These are phyloP conservation scores for Drosophila tripunctata DNA, from an alignment of 2,888 invertebrate genomes.

Conservation along the genomic window DNA sequence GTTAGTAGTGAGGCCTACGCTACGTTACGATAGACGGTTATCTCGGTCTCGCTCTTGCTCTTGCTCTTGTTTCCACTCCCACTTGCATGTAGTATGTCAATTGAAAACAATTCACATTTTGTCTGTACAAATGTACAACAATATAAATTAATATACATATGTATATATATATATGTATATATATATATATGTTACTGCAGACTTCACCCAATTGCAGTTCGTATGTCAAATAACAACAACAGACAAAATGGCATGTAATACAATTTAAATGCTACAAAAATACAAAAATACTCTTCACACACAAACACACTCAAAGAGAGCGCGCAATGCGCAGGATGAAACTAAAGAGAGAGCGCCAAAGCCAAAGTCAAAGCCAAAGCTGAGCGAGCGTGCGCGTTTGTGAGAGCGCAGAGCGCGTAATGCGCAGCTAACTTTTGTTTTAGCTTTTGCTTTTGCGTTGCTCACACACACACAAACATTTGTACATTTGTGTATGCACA, in stretches of 20 bases:
- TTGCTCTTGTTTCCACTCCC: background rate
- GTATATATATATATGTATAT: constrained; percentile 10
- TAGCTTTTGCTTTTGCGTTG: constrained; percentile 36
- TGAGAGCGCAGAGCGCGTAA: constrained; percentile 12
- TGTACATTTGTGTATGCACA: too few relatives aligned
- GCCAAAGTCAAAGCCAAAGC: too few relatives aligned
- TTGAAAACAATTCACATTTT: constrained; percentile 59
- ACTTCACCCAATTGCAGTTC: constrained; percentile 50
- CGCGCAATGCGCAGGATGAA: too few relatives aligned
- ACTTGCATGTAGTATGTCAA: constrained; percentile 62
- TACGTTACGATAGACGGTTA: constrained; percentile 5
- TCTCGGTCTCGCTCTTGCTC: background rate
- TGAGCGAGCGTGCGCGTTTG: background rate
- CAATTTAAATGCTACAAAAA: constrained; percentile 56
- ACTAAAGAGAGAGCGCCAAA: constrained; percentile 2
- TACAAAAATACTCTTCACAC: constrained; percentile 14
- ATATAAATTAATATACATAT: background rate
- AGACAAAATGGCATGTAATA: constrained; percentile 63
- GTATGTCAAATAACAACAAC: constrained; percentile 51
- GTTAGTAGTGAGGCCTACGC: constrained; percentile 25
- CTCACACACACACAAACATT: background rate
- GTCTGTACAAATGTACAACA: constrained; percentile 8
- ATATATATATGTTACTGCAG: constrained; percentile 1
- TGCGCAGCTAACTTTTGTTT: constrained; percentile 63
- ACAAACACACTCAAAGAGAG: background rate